Conservation (phyloP, 2,888 invertebrate genomes). For the Invenusta paracnida region DNA sequence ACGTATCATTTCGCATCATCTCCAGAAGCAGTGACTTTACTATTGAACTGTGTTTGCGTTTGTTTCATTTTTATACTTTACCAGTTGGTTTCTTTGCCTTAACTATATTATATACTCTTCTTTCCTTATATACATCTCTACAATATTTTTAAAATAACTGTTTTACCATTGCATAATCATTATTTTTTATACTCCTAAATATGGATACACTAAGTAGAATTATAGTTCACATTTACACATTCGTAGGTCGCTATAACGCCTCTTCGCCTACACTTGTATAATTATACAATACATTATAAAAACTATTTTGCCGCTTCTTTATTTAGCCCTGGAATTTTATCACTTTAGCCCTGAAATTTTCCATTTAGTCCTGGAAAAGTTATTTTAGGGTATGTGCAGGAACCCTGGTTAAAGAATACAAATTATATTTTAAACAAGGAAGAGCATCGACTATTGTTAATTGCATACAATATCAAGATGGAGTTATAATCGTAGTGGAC, state of each 20-base stretch:
- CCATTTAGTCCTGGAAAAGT: constrained; percentile 26
- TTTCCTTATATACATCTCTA: background rate
- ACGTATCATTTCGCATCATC: background rate
- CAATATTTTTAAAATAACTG: background rate
- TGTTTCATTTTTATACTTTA: background rate
- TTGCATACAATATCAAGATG: too few species aligned
- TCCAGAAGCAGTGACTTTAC: background rate
- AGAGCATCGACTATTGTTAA: too few species aligned
- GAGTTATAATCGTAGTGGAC: too few species aligned
- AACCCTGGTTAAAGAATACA: background rate
- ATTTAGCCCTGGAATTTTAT: constrained; percentile 19
- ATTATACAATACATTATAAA: background rate
- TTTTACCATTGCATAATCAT: background rate
- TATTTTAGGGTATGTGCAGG: background rate
- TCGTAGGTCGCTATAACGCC: background rate
- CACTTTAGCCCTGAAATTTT: constrained; percentile 14
- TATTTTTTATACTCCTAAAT: background rate
- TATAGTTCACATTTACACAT: background rate
- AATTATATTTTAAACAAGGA: too few species aligned
- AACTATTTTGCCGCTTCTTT: constrained; percentile 13
- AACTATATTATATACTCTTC: background rate
- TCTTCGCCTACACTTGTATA: background rate
- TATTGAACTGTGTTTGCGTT: background rate
- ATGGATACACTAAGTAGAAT: background rate
- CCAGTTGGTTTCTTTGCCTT: background rate